Base-by-base conservation (phyloP, 2,888 invertebrate genomes). In the Cataglyphis albicans region DNA sequence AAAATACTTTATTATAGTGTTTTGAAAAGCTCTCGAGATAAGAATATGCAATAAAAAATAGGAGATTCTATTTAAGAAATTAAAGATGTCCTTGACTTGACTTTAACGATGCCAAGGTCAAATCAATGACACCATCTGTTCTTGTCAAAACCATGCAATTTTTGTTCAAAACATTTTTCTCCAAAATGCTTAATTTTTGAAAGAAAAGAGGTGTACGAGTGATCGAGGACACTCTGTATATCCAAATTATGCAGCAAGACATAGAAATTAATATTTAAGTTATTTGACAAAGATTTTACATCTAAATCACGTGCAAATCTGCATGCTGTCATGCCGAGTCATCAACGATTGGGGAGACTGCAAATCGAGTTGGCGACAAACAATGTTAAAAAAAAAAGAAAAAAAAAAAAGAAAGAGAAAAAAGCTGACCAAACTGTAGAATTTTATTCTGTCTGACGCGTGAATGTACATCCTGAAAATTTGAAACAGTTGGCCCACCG, bases 401-500 rank as follows among this genome's bases (percentile, higher is more conserved):
- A 44, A n/a, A 3, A 41, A 1, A 64, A 21, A n/a, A 10, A 15
- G 9, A 44, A 44, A 74, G 21, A 18, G n/a, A 81, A 81, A 81
- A 61, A 5, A 61, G 3, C 3, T 21, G 57, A 32, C 6, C 44
- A 67, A 38, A 67, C 38, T 68, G 68, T 44, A 44, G 44, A 83
- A 82, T 52, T 48, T 44, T 67, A 41, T 21, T 38, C 41, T 25
- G 57, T 72, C 70, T 35, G 35, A 21, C 55, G 82, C 68, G 32
- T 35, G 38, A 76, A 65, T 52, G 29, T 55, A 57, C 70, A 72
- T 55, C 29, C 76, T 76, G 76, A 73, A 74, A 64, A 74, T 32
- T 29, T 65, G 81, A 82, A 57, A 78, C 57, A 44, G 64, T 83
- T 81, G 83, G 59, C 41, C 64, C 52, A 59, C 44, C 25, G 57